Evolutionary conservation across 2,797 vertebrate species (phyloP).

Genomic region (Limnodromus scolopaceus): DNA sequence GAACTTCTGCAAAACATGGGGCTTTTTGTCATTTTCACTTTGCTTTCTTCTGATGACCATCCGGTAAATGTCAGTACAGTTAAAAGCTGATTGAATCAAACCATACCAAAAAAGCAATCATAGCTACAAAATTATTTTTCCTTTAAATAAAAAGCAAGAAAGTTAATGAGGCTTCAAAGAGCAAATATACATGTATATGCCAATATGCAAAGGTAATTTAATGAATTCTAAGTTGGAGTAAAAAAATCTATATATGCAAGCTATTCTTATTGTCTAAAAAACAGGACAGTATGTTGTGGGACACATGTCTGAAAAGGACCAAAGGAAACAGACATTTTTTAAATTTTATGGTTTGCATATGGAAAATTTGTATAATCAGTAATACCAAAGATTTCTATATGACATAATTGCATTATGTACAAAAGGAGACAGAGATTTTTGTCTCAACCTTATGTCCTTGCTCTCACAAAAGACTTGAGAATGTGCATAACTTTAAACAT

Average conservation of each 20-base stretch:
- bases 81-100: constrained; percentile 64
- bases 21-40: constrained; percentile 66
- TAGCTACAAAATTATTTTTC: constrained; percentile 8
- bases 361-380: not conserved
- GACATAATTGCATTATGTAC: not conserved
- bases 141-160: not conserved
- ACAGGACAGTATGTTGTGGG: not conserved
- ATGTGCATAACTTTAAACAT: not conserved
- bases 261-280: not conserved
- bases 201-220: not conserved
- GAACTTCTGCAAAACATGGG: constrained; percentile 71
- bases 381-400: not conserved
- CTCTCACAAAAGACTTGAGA: not conserved
- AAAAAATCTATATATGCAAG: not conserved
- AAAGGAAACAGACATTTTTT: not conserved
- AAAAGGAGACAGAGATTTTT: not conserved
- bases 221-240: not conserved
- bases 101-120: not conserved
- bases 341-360: not conserved
- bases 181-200: not conserved
- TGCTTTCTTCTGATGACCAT: constrained; percentile 67
- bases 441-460: not conserved
- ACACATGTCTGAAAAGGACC: not conserved
- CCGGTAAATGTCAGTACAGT: constrained; percentile 58
- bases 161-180: not conserved